A percentile compares a stretch with the other conserved stretches of the same genome.
phyloP scores from a whole-genome alignment of 2,888 invertebrate species.

The Rhaphigaster nebulosa region DNA sequence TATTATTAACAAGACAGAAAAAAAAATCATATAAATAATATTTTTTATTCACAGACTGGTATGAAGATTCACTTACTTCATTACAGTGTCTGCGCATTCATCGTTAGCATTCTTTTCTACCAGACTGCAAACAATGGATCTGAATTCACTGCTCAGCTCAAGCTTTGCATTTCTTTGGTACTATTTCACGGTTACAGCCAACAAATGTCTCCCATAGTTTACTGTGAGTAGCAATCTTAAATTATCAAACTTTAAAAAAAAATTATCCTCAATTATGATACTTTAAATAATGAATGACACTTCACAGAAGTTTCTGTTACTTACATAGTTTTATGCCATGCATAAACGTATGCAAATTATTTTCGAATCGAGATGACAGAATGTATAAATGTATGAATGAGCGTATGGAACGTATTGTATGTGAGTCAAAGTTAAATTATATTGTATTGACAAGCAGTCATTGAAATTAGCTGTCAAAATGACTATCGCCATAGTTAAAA shows the following conservation, averaged over 20 bases:
- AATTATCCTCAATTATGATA: background rate
- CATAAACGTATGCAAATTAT: too few relatives aligned
- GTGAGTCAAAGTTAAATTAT: too few relatives aligned
- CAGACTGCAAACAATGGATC: slow-evolving; percentile 76
- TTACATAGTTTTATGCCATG: too few relatives aligned
- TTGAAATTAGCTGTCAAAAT: too few relatives aligned
- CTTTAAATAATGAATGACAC: too few relatives aligned
- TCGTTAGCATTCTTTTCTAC: slow-evolving; percentile 75
- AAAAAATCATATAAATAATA: background rate
- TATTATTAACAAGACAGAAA: background rate
- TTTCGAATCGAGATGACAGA: too few relatives aligned
- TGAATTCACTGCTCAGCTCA: slow-evolving; percentile 79
- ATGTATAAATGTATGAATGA: too few relatives aligned
- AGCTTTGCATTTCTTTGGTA: slow-evolving; percentile 77
- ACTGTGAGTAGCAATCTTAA: slow-evolving; percentile 70
- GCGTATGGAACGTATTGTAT: too few relatives aligned
- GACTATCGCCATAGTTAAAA: too few relatives aligned
- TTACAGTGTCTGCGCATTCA: slow-evolving; percentile 74
- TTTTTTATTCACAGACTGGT: slow-evolving; percentile 57
- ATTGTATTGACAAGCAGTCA: too few relatives aligned
- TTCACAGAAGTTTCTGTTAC: too few relatives aligned
- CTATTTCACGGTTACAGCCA: slow-evolving; percentile 79
- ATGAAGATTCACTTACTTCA: slow-evolving; percentile 76
- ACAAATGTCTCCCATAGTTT: slow-evolving; percentile 77
- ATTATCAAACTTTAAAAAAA: background rate